phyloP scores from a whole-genome alignment of 2,797 vertebrate species.

The Sebastes oblongus region DNA sequence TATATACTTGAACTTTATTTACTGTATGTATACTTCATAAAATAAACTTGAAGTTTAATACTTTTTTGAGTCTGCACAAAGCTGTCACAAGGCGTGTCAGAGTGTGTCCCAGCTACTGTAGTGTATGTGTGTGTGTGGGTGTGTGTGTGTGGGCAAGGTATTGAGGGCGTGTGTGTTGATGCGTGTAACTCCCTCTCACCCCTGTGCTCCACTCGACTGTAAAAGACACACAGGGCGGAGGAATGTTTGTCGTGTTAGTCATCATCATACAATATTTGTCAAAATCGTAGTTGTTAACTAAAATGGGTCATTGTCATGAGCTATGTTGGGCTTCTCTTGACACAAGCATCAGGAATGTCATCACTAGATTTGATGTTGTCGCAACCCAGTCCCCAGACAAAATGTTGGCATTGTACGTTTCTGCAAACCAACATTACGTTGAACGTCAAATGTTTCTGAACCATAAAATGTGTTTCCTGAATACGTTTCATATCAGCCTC shows the following conservation, averaged over 20 bases:
- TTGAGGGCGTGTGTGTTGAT: constrained; percentile 8
- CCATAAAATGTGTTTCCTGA: neutral
- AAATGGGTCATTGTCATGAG: neutral
- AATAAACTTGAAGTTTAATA: no score
- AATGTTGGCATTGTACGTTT: neutral
- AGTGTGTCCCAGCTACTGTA: neutral
- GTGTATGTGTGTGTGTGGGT: constrained; percentile 6
- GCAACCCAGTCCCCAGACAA: neutral
- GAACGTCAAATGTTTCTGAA: neutral
- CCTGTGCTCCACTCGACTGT: constrained; percentile 1
- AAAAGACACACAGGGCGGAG: neutral
- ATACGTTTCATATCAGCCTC: no score
- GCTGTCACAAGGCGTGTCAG: constrained; percentile 9
- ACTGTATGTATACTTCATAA: no score
- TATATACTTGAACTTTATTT: no score
- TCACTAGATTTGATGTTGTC: neutral
- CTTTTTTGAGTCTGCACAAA: neutral
- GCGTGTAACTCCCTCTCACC: constrained; percentile 11
- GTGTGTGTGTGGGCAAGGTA: neutral
- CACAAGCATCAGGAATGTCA: neutral
- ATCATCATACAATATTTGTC: neutral
- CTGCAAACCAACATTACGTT: neutral
- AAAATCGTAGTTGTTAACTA: neutral
- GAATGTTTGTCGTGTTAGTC: neutral
- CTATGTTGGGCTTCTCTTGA: neutral